Base-by-base conservation (phyloP, 2,113 vertebrate genomes). In the Paradisaea rubra region DNA sequence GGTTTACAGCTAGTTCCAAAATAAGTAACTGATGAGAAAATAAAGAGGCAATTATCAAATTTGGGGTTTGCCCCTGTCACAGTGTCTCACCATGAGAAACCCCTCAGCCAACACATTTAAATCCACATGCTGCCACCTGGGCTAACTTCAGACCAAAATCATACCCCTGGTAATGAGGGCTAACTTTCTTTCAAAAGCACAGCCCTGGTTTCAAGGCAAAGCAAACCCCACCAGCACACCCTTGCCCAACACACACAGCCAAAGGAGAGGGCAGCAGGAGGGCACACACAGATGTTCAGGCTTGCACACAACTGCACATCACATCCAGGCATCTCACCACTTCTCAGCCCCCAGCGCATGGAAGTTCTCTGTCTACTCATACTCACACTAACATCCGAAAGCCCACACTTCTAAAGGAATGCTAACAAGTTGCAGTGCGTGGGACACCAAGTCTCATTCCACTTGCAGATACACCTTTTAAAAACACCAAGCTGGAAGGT, bases 341-440 rank as follows among this genome's bases (percentile, higher is more conserved):
- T 35, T n/a, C 28, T 12, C 1, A 0, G 57, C 13, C 78, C 69
- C 56, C 19, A 11, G 77, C 77, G 70, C 42, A 7, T 10, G 65
- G 63, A 93, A 91, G 81, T 64, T 91, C 95, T 96, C 39, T 17
- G 1, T 65, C 85, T 68, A 63, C 60, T 79, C 52, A 73, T 8
- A 42, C 77, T 63, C 63, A 6, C 9, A 39, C 78, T 14, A 81
- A 78, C 45, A 82, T 19, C 64, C 7, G 0, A 81, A 82, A 91
- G 30, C 24, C 42, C 21, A 10, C 11, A 33, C 17, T 47, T 77
- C 15, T 20, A 39, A 89, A 71, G 44, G 30, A 65, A 88, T 1
- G 10, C 56, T 33, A 78, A 37, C 33, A 63, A 41, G 45, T 14
- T 50, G 39, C 44, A 73, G 65, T 7, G 17, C 0, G 0, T 23